Base-by-base conservation (phyloP, 2,113 vertebrate species). In the Chionomys nivalis region DNA sequence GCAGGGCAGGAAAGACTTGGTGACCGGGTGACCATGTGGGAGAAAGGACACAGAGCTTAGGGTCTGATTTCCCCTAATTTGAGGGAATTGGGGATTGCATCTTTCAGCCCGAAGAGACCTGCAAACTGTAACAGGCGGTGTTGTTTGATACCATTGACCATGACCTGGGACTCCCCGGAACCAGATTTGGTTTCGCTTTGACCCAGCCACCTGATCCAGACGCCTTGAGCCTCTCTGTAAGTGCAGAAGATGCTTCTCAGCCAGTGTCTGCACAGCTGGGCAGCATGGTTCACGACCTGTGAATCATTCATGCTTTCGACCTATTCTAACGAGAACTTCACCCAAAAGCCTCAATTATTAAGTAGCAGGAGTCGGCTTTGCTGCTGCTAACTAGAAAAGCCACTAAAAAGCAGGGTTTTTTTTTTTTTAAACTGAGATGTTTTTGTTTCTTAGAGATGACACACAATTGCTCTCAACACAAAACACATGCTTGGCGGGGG, bases 301-400 rank as follows among this genome's bases (percentile, higher is more conserved):
- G 96, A 87, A 98, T 98, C 93, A 97, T 97, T 97, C 94, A 98
- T 76, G 94, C n/a, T 52, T 96, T 94, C 65, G 85, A 96, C 91
- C 97, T 95, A 96, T 93, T 95, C 97, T 90, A 90, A 93, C 0
- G 44, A 97, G 96, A 96, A 97, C 94, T 94, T 92, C 19, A 77
- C 94, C 94, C 92, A 93, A 96, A 97, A 94, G 87, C 1, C 95
- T 98, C 61, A 97, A 97, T 98, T 97, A 97, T 97, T 98, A 81
- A 98, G 68, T 31, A 73, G 68, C 26, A 0, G 17, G 66, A 87
- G 81, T 33, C 9, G 65, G 72, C 93, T 95, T 70, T 39, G 65
- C 82, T 77, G 58, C 44, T 36, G 42, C 66, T 78, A 12, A 47
- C 79, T 79, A 65, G 95, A 94, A 94, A 96, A 88, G 17, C 21